phyloP scores from a whole-genome alignment of 2,797 vertebrate genomes.

The Columba guinea region DNA sequence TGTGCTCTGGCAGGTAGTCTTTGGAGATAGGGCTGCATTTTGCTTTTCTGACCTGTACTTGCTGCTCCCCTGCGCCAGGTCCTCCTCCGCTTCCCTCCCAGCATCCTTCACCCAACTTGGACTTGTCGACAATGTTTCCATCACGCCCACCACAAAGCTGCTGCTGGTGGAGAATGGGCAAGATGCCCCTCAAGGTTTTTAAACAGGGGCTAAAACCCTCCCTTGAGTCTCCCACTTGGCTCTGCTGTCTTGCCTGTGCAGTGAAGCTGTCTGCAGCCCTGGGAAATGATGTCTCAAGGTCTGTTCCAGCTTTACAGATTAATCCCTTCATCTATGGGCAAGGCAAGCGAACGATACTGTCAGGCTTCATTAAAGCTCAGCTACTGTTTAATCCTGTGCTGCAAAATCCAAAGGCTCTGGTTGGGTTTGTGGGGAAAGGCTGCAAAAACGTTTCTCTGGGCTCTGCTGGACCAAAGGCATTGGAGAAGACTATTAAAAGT shows the following conservation, averaged over 20 bases:
- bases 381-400: not conserved
- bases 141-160: not conserved
- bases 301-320: not conserved
- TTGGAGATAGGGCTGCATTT: rapidly evolving
- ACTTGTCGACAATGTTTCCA: rapidly evolving
- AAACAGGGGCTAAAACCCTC: not conserved
- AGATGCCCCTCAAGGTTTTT: not conserved
- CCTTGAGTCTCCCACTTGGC: not conserved
- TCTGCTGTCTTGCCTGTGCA: not conserved
- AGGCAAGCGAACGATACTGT: not conserved
- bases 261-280: rapidly evolving
- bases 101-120: rapidly evolving
- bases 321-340: not conserved
- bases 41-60: rapidly evolving
- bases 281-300: not conserved
- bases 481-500: not conserved
- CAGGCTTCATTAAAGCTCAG: not conserved
- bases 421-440: not conserved
- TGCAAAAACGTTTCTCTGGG: not conserved
- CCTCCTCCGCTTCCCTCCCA: not conserved
- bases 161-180: not conserved
- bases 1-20: not conserved
- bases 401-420: not conserved
- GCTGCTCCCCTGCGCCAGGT: not conserved
- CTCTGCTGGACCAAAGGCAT: not conserved